A percentile compares a stretch with the other conserved stretches of the same genome.
phyloP scores from a whole-genome alignment of 2,888 invertebrate genomes.

The Terebella lapidaria region DNA sequence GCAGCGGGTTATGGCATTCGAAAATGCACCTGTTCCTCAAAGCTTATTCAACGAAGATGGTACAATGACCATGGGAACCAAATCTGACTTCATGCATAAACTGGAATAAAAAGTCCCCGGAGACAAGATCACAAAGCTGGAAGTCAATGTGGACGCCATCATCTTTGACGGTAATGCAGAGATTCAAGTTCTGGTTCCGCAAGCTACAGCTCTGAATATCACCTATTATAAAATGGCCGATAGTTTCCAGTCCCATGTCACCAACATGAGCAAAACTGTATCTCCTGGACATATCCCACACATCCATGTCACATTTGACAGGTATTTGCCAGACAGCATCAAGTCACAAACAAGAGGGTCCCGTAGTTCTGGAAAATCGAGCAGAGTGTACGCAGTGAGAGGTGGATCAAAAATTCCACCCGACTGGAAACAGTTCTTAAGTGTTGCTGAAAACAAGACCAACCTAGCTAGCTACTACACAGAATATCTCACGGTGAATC shows the following conservation, averaged over 20 bases:
- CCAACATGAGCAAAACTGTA: background rate
- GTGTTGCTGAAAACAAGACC: background rate
- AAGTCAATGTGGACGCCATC: background rate
- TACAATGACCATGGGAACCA: no score
- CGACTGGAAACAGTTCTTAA: background rate
- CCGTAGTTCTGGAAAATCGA: no score
- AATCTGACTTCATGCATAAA: slow-evolving; percentile 5
- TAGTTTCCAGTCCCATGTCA: background rate
- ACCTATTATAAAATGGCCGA: slow-evolving; percentile 3
- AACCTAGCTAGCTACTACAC: background rate
- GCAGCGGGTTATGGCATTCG: no score
- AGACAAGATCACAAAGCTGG: background rate
- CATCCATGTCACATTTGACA: slow-evolving; percentile 4
- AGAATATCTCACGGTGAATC: background rate
- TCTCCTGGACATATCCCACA: background rate
- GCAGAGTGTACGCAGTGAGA: no score
- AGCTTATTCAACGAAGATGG: no score
- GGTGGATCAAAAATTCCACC: background rate
- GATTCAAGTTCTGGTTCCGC: background rate
- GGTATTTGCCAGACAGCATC: no score
- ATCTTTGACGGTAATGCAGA: slow-evolving; percentile 5
- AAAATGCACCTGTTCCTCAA: no score
- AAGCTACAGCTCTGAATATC: background rate
- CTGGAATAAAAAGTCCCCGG: background rate
- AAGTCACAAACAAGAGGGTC: no score